These are phyloP conservation scores for Syngnathus typhle DNA, from an alignment of 2,113 vertebrate genomes.

Conservation along the genomic window DNA sequence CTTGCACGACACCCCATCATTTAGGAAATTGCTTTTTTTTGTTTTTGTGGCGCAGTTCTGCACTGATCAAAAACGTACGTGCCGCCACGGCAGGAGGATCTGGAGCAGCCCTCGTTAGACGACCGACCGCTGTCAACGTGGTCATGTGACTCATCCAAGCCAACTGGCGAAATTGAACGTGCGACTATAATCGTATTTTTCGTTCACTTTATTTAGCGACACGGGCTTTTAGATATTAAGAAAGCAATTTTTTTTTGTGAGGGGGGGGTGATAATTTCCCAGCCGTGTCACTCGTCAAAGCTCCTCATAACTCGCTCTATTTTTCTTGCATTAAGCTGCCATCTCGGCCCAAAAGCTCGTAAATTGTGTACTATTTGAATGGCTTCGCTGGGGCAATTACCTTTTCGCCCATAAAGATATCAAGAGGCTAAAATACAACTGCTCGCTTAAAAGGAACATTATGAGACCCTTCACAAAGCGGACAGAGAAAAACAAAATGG, in stretches of 20 bases:
- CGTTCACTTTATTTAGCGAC: too few relatives aligned
- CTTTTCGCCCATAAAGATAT: slow-evolving; percentile 47
- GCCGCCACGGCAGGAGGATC: not conserved
- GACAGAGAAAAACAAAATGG: slow-evolving; percentile 31
- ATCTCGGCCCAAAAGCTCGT: slow-evolving; percentile 39
- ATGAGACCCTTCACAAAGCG: slow-evolving; percentile 50
- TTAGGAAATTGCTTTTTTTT: not conserved
- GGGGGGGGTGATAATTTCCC: not conserved
- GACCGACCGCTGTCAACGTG: not conserved
- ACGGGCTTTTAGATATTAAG: too few relatives aligned
- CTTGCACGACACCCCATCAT: not conserved
- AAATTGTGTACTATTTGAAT: slow-evolving; percentile 46
- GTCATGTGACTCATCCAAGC: too few relatives aligned
- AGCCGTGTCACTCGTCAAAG: slow-evolving; percentile 36
- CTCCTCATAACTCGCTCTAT: slow-evolving; percentile 27
- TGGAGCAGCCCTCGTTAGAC: not conserved
- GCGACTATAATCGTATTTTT: too few relatives aligned
- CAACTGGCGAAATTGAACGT: too few relatives aligned
- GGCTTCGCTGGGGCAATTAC: slow-evolving; percentile 34
- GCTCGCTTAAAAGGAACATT: slow-evolving; percentile 46
- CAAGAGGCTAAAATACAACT: slow-evolving; percentile 44
- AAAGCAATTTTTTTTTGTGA: not conserved
- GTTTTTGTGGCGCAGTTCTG: not conserved
- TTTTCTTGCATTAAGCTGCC: slow-evolving; percentile 53
- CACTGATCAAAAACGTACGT: not conserved